A percentile compares a stretch with the other conserved stretches of the same genome.
Conservation (phyloP, 2,113 vertebrate genomes). For the Notechis scutatus region DNA sequence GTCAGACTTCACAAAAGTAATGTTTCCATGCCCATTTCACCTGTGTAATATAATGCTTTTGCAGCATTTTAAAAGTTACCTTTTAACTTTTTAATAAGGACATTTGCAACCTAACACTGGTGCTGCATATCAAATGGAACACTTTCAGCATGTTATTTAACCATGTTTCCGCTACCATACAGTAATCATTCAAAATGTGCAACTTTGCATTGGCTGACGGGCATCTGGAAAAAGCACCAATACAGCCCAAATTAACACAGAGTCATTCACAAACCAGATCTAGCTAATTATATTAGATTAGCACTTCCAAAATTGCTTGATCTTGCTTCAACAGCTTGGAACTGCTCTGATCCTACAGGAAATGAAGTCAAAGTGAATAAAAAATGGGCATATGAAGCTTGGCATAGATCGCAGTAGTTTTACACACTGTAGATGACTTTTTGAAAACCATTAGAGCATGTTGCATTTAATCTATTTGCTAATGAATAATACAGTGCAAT, state of each 20-base stretch:
- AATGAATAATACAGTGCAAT: slow-evolving; percentile 13
- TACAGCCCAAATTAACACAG: neutral
- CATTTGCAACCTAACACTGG: neutral
- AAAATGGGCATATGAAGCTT: neutral
- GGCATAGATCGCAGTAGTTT: neutral
- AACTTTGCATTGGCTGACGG: neutral
- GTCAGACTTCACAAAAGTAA: neutral
- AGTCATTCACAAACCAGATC: neutral
- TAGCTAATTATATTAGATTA: neutral
- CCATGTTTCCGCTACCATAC: neutral
- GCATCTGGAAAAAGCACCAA: neutral
- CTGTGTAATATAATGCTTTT: neutral
- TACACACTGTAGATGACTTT: neutral
- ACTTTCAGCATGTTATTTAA: neutral
- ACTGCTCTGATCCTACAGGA: neutral
- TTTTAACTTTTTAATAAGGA: neutral
- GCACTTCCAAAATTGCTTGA: neutral
- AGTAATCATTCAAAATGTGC: neutral
- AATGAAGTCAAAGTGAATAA: slow-evolving; percentile 6
- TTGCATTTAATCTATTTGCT: neutral
- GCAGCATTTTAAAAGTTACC: neutral
- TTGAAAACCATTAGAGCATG: neutral
- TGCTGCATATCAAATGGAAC: neutral
- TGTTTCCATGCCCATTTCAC: neutral
- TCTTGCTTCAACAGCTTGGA: neutral